Base-by-base conservation (phyloP, 2,888 invertebrate species). In the Parelbella ahira region DNA sequence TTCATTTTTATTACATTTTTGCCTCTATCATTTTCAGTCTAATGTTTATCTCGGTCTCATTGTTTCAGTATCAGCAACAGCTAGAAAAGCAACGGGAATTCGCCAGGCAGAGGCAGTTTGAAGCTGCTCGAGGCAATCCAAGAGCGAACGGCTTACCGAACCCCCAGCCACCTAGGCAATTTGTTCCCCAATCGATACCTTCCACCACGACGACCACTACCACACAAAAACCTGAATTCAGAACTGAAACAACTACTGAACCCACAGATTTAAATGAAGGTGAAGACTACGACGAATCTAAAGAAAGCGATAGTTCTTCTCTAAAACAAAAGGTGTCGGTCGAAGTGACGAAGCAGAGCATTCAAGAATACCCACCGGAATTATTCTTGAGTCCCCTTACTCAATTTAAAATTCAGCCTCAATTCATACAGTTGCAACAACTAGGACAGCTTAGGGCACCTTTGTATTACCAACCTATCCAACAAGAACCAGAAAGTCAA, bases 281-380 rank as follows among this genome's bases (percentile, higher is more conserved):
- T 5, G 83, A 86, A 53, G 58, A 64, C 3, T 48, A 68, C 1
- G 69, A 70, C 6, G 56, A 59, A 12, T 45, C 45, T 2, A 52
- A 54, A 29, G 38, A 54, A 6, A 34, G 57, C 24, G 54, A 59
- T 1, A 23, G n/a, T 3, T 18, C 39, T 1, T 62, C 63, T 6
- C 53, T 65, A 38, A 68, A 63, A 32, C 47, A 60, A 37, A 74
- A 73, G 37, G 72, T 72, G 1, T 63, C 78, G 1, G 77, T 86
- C 6, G 86, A 87, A 69, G 69, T 86, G 0, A 56, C 82, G 0
- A 82, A 70, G 30, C 82, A 84, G 48, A 82, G 79, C 2, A 49
- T 86, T 1, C 79, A 83, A 47, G 82, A 84, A 49, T 83, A 71
- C 13, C 81, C 84, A 7, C 72, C 82, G 9, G 83, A 86, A 49